Percentiles rank a stretch among this genome's conserved stretches.
These are phyloP conservation scores for Mythimna ferrago DNA, from an alignment of 2,888 invertebrate genomes.

Conservation along the genomic window DNA sequence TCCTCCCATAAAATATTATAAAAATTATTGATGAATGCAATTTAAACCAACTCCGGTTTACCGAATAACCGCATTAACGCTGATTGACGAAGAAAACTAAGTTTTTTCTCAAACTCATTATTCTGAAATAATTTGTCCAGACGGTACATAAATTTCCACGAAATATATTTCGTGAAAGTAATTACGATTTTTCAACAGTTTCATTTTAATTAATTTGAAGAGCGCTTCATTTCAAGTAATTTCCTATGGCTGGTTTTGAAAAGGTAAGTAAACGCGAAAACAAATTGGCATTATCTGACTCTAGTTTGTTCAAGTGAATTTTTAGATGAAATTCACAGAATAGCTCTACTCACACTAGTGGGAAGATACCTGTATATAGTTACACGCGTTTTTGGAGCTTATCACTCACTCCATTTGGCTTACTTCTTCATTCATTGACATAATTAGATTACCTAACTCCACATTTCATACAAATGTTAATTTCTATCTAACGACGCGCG, in stretches of 20 bases:
- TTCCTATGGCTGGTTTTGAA: neutral
- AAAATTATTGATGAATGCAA: neutral
- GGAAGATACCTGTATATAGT: neutral
- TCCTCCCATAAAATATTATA: too few relatives aligned
- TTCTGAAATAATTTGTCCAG: neutral
- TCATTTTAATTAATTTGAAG: neutral
- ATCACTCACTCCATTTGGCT: slow-evolving; percentile 10
- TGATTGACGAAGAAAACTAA: too few relatives aligned
- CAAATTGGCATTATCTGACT: neutral
- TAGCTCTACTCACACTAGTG: too few relatives aligned
- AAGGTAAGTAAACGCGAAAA: neutral
- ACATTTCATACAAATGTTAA: slow-evolving; percentile 50
- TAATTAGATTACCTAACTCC: slow-evolving; percentile 31
- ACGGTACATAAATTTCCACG: neutral
- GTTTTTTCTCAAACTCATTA: neutral
- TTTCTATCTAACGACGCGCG: slow-evolving; percentile 43
- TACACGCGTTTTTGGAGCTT: neutral
- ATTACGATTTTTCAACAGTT: neutral
- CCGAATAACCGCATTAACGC: neutral
- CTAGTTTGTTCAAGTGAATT: too few relatives aligned
- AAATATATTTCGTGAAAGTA: neutral
- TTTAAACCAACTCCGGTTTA: neutral
- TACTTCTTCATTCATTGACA: slow-evolving; percentile 7
- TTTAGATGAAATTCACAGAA: neutral
- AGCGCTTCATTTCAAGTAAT: neutral